Conservation (phyloP, 1,140 invertebrate species). For the Mizuhopecten yessoensis region DNA sequence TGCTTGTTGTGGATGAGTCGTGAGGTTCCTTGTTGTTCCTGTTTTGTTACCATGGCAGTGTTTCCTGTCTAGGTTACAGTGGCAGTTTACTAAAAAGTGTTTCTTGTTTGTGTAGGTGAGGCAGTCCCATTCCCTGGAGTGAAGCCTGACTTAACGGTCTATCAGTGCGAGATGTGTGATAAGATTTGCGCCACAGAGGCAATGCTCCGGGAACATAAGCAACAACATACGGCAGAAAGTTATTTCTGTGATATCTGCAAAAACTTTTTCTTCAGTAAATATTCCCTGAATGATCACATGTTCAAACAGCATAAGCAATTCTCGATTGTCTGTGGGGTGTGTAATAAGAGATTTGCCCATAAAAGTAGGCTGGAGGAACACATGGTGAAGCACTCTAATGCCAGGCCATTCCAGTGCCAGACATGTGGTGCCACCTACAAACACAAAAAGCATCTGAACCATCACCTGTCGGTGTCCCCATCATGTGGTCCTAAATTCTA, state of each 20-base stretch:
- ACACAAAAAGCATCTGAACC: neutral
- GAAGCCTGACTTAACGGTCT: neutral
- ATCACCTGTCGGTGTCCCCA: neutral
- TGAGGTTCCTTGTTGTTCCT: too few species aligned
- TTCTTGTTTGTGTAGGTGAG: constrained; percentile 29
- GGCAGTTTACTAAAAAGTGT: neutral
- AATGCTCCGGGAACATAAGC: neutral
- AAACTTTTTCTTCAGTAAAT: too few species aligned
- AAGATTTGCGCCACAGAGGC: neutral
- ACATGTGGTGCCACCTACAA: neutral
- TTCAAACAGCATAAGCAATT: neutral
- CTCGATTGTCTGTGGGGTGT: neutral
- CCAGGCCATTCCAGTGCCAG: neutral
- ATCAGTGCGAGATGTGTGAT: neutral
- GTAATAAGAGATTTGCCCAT: neutral
- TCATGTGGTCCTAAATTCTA: too few species aligned
- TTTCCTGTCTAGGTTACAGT: neutral
- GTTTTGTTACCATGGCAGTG: neutral
- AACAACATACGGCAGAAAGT: too few species aligned
- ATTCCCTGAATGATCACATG: too few species aligned
- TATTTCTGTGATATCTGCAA: too few species aligned
- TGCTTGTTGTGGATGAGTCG: too few species aligned
- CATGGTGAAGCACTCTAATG: neutral
- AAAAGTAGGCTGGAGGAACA: neutral
- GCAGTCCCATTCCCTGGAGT: neutral